Conservation (phyloP, 1,140 invertebrate species). For the Centruroides sculpturatus region DNA sequence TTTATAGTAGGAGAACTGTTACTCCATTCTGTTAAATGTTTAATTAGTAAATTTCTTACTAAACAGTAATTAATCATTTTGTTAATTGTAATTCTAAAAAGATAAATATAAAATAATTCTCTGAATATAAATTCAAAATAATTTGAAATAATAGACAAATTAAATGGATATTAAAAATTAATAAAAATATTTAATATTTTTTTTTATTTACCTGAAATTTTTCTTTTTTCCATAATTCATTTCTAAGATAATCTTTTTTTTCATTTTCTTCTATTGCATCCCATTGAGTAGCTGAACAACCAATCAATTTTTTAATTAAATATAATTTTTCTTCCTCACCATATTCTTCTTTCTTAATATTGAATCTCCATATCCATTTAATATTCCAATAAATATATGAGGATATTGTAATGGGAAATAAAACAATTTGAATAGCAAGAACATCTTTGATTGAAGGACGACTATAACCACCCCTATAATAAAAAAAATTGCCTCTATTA, state of each 20-base stretch:
- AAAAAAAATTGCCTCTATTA: constrained; percentile 4
- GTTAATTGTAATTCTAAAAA: too few relatives aligned
- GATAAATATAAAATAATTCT: too few relatives aligned
- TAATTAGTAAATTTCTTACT: too few relatives aligned
- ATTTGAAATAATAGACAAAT: too few relatives aligned
- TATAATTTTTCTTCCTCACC: constrained; percentile 68
- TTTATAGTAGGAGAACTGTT: too few relatives aligned
- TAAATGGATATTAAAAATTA: too few relatives aligned
- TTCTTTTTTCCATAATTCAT: constrained; percentile 64
- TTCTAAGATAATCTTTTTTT: constrained; percentile 51
- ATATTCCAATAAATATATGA: constrained; percentile 56
- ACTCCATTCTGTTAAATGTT: too few relatives aligned
- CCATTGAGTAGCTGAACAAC: constrained; percentile 42
- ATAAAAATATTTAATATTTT: too few relatives aligned
- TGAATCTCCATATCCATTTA: constrained; percentile 65
- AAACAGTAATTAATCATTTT: too few relatives aligned
- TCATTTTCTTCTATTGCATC: constrained; percentile 53
- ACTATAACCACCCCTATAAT: constrained; percentile 59
- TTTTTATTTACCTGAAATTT: constrained; percentile 44
- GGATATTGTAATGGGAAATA: constrained; percentile 53
- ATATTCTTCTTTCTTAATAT: constrained; percentile 54
- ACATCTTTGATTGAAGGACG: constrained; percentile 60
- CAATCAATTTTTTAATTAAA: constrained; percentile 60
- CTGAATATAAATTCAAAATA: too few relatives aligned
- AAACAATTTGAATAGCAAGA: constrained; percentile 63